Conservation (phyloP, 2,113 vertebrate genomes). For the Epinephelus lanceolatus region DNA sequence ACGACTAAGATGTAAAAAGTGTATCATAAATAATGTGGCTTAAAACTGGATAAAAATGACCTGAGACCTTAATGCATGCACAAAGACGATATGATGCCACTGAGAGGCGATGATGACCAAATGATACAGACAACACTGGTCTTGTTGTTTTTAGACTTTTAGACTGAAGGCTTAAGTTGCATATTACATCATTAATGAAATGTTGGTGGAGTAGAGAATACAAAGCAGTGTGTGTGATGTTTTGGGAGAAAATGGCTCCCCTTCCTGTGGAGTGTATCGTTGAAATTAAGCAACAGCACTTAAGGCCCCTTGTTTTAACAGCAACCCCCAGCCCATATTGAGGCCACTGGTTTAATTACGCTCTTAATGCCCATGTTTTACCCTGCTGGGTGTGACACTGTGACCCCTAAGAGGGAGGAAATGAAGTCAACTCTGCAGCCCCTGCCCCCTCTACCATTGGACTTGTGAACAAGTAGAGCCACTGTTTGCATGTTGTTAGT, state of each 20-base stretch:
- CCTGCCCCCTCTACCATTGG: not conserved
- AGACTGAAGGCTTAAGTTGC: too few species aligned
- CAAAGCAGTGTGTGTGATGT: constrained; percentile 2
- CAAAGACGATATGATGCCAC: too few species aligned
- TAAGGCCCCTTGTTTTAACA: constrained; percentile 56
- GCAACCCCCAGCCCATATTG: constrained; percentile 25
- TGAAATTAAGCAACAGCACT: constrained; percentile 38
- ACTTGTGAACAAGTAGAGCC: constrained; percentile 52
- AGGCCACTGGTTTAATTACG: constrained; percentile 59
- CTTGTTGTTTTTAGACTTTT: too few species aligned
- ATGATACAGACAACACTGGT: too few species aligned
- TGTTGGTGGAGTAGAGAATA: constrained; percentile 22
- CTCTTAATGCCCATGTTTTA: constrained; percentile 56
- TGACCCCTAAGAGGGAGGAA: constrained; percentile 70
- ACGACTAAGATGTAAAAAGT: too few species aligned
- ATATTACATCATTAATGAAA: not conserved
- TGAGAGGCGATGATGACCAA: too few species aligned
- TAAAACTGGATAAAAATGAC: too few species aligned
- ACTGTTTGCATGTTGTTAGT: constrained; percentile 44
- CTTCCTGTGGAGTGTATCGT: constrained; percentile 6
- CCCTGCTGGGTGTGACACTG: constrained; percentile 54
- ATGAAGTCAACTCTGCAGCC: constrained; percentile 56
- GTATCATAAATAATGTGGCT: too few species aligned
- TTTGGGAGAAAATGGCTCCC: constrained; percentile 21
- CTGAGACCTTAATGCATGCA: too few species aligned